phyloP scores from a whole-genome alignment of 2,113 vertebrate species.

The Fregata magnificens region DNA sequence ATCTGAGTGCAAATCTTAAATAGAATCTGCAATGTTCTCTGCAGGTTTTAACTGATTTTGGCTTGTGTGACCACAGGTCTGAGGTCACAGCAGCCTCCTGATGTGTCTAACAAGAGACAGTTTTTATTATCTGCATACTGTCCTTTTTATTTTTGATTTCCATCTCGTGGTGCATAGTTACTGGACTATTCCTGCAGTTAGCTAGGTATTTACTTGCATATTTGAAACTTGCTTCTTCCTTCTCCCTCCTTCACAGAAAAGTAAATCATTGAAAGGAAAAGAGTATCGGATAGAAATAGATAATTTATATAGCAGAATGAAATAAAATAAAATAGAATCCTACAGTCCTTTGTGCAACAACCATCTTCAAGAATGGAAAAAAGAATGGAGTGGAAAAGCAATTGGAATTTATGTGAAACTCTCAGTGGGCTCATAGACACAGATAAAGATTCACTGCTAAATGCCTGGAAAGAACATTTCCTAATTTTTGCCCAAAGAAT shows the following conservation, averaged over 20 bases:
- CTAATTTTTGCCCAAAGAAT: conserved; percentile 46
- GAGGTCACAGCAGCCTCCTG: neutral
- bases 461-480: conserved; percentile 63
- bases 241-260: neutral
- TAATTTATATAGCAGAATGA: neutral
- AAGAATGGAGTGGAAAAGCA: conserved; percentile 44
- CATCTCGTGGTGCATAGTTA: neutral
- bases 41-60: conserved; percentile 2
- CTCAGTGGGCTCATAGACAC: conserved; percentile 30
- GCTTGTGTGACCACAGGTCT: neutral
- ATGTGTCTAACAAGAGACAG: neutral
- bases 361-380: conserved; percentile 46
- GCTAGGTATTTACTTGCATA: neutral
- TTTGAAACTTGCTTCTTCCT: neutral
- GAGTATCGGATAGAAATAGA: neutral
- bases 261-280: neutral
- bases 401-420: conserved; percentile 48
- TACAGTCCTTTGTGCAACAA: neutral
- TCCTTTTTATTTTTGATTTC: conserved; percentile 5
- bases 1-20: neutral
- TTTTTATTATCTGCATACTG: neutral
- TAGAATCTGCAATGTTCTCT: neutral
- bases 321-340: neutral
- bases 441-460: conserved; percentile 49
- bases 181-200: neutral